phyloP scores from a whole-genome alignment of 2,888 invertebrate species.

The Cancer borealis region DNA sequence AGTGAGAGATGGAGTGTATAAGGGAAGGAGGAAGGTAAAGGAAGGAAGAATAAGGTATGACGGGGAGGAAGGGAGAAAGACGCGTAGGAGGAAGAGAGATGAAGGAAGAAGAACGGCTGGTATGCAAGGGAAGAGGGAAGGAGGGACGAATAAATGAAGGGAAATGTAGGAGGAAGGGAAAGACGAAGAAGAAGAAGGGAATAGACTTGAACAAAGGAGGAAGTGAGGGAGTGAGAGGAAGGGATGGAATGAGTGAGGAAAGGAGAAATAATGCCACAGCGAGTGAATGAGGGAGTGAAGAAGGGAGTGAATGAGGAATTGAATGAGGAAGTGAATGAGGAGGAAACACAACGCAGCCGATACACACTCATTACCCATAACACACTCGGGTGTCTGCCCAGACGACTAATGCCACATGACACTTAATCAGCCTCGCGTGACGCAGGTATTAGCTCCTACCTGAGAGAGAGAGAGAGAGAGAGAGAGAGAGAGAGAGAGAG shows the following conservation, averaged over 20 bases:
- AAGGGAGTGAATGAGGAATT: background rate
- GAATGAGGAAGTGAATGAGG: background rate
- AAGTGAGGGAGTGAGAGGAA: background rate
- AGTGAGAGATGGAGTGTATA: background rate
- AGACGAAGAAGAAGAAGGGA: background rate
- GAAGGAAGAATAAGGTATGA: background rate
- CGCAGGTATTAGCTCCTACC: slow-evolving; percentile 16
- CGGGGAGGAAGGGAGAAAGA: background rate
- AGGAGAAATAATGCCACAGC: background rate
- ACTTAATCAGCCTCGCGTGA: slow-evolving; percentile 31
- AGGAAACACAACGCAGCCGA: background rate
- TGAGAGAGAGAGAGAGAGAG: slow-evolving; percentile 25
- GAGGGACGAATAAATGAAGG: background rate
- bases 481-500: slow-evolving; percentile 35
- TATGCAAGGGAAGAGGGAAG: background rate
- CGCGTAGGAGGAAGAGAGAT: background rate
- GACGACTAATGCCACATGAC: background rate
- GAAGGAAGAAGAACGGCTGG: background rate
- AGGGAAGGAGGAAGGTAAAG: background rate
- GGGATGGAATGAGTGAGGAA: background rate
- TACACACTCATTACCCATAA: background rate
- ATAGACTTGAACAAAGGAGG: background rate
- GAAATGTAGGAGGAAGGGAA: background rate
- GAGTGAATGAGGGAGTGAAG: background rate
- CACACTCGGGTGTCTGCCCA: background rate